phyloP scores from a whole-genome alignment of 1,140 invertebrate species.

The Papilio aristodemus region DNA sequence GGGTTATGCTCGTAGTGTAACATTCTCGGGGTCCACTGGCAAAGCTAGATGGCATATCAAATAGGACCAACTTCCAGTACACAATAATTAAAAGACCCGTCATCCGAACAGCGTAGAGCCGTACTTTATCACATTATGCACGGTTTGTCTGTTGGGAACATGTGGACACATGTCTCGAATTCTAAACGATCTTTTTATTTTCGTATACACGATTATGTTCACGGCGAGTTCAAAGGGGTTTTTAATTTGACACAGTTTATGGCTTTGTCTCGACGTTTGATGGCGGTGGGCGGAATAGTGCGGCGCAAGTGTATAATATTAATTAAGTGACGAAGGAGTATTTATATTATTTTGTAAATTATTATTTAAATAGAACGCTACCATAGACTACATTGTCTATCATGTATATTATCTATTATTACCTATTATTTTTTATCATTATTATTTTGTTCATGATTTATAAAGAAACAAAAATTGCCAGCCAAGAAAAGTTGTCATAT shows the following conservation, averaged over 20 bases:
- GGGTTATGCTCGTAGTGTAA: no score
- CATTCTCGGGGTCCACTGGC: no score
- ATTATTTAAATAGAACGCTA: no score
- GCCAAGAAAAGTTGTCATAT: no score
- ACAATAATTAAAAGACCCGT: slow-evolving; percentile 53
- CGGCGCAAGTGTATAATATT: slow-evolving; percentile 49
- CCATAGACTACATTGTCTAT: no score
- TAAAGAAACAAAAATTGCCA: no score
- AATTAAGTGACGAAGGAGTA: slow-evolving; percentile 58
- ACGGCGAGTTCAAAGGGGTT: slow-evolving; percentile 73
- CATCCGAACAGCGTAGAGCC: slow-evolving; percentile 42
- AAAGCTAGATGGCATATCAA: not conserved
- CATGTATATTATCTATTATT: no score
- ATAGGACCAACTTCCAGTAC: slow-evolving; percentile 42
- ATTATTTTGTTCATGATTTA: no score
- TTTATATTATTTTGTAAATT: slow-evolving; percentile 16
- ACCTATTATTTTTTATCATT: no score
- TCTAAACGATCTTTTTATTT: slow-evolving; percentile 64
- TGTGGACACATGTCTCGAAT: slow-evolving; percentile 75
- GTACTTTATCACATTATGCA: slow-evolving; percentile 74
- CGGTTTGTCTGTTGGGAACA: slow-evolving; percentile 67
- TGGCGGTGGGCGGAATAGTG: slow-evolving; percentile 46
- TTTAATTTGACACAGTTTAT: slow-evolving; percentile 79
- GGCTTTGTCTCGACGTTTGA: slow-evolving; percentile 63
- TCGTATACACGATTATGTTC: slow-evolving; percentile 66